Percentiles rank a stretch among this genome's conserved stretches.
Conservation (phyloP, 2,888 invertebrate species). For the Perizoma flavofasciatum region DNA sequence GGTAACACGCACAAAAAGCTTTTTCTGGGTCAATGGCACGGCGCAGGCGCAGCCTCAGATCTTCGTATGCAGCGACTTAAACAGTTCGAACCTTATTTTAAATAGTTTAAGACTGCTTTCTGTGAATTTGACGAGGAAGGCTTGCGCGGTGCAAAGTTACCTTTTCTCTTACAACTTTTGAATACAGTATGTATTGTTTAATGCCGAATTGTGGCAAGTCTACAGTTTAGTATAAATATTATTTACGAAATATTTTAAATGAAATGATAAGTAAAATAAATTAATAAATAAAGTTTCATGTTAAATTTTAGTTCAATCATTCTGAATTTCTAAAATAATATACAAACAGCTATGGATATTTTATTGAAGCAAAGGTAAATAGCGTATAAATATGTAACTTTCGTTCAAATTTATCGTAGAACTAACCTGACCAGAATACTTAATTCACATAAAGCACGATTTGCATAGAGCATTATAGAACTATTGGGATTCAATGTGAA, state of each 20-base stretch:
- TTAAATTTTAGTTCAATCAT: too few relatives aligned
- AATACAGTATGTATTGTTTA: slow-evolving; percentile 25
- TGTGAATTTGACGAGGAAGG: neutral
- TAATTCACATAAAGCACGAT: slow-evolving; percentile 48
- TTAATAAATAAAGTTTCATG: too few relatives aligned
- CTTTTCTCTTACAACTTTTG: slow-evolving; percentile 40
- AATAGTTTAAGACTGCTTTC: slow-evolving; percentile 4
- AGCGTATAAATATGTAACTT: slow-evolving; percentile 23
- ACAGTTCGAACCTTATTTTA: slow-evolving; percentile 19
- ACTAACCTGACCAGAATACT: slow-evolving; percentile 47
- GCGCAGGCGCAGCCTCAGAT: slow-evolving; percentile 48
- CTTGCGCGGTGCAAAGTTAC: slow-evolving; percentile 20
- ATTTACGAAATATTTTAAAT: slow-evolving; percentile 6
- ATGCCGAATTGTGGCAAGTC: slow-evolving; percentile 35
- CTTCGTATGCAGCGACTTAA: slow-evolving; percentile 10
- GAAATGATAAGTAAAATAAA: neutral
- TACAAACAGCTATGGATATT: too few relatives aligned
- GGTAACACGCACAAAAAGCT: slow-evolving; percentile 68
- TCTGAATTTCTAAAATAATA: too few relatives aligned
- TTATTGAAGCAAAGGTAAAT: too few relatives aligned
- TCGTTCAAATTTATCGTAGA: slow-evolving; percentile 40
- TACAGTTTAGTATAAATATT: slow-evolving; percentile 24
- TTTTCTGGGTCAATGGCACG: slow-evolving; percentile 80
- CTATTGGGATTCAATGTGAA: slow-evolving; percentile 57
- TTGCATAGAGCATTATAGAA: slow-evolving; percentile 38